Evolutionary conservation across 2,888 invertebrate genomes (phyloP).

Genomic region (Drosophila merina): DNA sequence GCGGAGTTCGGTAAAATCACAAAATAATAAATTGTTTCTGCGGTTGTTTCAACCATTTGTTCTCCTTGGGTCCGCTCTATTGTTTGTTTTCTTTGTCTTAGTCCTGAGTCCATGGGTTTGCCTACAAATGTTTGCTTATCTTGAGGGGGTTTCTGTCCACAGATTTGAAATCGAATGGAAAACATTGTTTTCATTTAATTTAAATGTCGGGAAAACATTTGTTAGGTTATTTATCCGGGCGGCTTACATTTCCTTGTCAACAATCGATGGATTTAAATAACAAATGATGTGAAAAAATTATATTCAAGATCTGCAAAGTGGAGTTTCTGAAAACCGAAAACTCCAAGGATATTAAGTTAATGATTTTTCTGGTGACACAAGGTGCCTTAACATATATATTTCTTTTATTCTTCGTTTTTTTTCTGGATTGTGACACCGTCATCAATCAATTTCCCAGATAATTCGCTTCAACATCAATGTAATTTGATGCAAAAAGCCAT

Average conservation of each 20-base stretch:
- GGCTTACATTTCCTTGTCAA: slow-evolving; percentile 9
- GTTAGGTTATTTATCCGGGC: slow-evolving; percentile 11
- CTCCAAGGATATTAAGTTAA: slow-evolving; percentile 43
- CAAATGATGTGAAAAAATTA: slow-evolving; percentile 5
- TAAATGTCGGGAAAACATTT: slow-evolving; percentile 51
- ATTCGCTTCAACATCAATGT: slow-evolving; percentile 52
- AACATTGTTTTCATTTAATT: slow-evolving; percentile 75
- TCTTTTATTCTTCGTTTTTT: slow-evolving; percentile 7
- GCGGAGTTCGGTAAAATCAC: slow-evolving; percentile 43
- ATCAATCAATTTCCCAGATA: slow-evolving; percentile 72
- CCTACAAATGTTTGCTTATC: slow-evolving; percentile 46
- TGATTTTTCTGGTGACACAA: slow-evolving; percentile 60
- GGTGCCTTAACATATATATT: slow-evolving; percentile 50
- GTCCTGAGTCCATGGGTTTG: slow-evolving; percentile 31
- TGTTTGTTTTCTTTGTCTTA: slow-evolving; percentile 46
- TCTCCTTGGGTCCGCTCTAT: slow-evolving; percentile 32
- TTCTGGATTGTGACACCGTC: slow-evolving; percentile 25
- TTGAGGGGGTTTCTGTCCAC: slow-evolving; percentile 45
- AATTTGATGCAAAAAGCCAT: slow-evolving; percentile 52
- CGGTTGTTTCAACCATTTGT: slow-evolving; percentile 51
- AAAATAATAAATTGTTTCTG: slow-evolving; percentile 77
- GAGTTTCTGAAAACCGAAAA: neutral
- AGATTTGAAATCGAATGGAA: slow-evolving; percentile 53
- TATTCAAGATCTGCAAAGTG: neutral
- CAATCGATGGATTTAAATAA: slow-evolving; percentile 14